Conservation (phyloP, 2,113 vertebrate species). For the Talpa occidentalis region DNA sequence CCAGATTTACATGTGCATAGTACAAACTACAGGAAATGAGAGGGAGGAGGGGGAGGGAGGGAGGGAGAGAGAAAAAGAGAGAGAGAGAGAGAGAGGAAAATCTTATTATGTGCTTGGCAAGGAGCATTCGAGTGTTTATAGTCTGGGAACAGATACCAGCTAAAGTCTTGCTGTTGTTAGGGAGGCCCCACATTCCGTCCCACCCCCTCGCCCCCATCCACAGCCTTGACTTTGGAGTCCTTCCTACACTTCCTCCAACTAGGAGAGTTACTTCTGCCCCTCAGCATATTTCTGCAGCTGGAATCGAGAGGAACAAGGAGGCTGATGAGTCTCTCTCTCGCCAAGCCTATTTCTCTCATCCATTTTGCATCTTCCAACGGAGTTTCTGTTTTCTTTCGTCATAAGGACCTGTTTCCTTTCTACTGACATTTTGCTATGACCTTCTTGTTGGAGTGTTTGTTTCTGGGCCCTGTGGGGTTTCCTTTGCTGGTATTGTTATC, state of each 20-base stretch:
- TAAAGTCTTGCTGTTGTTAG: background rate
- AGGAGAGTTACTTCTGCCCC: fast-evolving
- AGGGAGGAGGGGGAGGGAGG: background rate
- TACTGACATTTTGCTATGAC: background rate
- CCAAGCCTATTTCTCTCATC: background rate
- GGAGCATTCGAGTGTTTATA: conserved; percentile 41
- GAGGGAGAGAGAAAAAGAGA: background rate
- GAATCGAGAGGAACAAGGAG: background rate
- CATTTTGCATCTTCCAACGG: background rate
- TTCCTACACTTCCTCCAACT: background rate
- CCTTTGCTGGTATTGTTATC: background rate
- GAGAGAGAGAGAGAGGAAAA: background rate
- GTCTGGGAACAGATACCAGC: conserved; percentile 16
- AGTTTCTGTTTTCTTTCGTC: background rate
- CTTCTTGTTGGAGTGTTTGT: background rate
- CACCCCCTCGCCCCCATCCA: background rate
- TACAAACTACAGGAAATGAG: background rate
- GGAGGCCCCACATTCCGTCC: background rate
- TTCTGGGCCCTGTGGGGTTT: background rate
- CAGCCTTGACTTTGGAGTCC: background rate
- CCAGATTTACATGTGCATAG: conserved; percentile 53
- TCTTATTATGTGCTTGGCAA: conserved; percentile 50
- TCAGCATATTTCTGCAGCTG: conserved; percentile 25
- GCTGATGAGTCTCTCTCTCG: background rate
- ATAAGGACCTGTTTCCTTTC: conserved; percentile 12